Base-by-base conservation (phyloP, 2,888 invertebrate genomes). In the Chloroclysta siterata region DNA sequence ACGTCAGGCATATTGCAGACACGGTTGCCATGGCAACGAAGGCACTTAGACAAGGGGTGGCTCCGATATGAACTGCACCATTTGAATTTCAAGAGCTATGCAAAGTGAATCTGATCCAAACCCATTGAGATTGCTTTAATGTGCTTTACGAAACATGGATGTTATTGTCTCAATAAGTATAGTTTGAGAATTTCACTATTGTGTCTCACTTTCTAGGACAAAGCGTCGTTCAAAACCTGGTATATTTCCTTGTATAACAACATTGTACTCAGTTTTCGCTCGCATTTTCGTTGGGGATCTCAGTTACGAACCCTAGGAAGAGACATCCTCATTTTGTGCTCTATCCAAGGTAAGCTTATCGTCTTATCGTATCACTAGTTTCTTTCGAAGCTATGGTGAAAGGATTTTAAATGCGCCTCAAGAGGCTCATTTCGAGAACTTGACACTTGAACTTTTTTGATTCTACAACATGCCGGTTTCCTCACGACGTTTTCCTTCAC, bases 81-180 rank as follows among this genome's bases (percentile, higher is more conserved):
- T 91, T 91, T 89, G 90, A 91, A 90, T 90, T 88, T 89, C 87
- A 90, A 92, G 89, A 83, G 89, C 87, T 90, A 88, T 89, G 90
- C 90, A 91, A 92, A 90, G 89, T 80, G 85, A 86, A 84, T 83
- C 84, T 80, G 84, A 83, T 84, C 82, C 78, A 72, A 82, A 80
- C 75, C 83, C 74, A 81, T 82, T 71, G 78, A 80, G 78, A 78
- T 77, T 78, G 78, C 72, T 81, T 80, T 81, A 84, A 85, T 82
- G 80, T 84, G 73, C 79, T 79, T 77, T 78, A 71, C 74, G 70
- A 77, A 80, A 80, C 73, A 78, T 60, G 64, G 69, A 71, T 75
- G 76, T 77, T 73, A 75, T 74, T 74, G 74, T 75, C 66, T 69
- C 68, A 75, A 70, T 76, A 70, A 65, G 66, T 17, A 17, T 65